Conservation (phyloP, 1,140 invertebrate genomes). For the Danaus melanippus region DNA sequence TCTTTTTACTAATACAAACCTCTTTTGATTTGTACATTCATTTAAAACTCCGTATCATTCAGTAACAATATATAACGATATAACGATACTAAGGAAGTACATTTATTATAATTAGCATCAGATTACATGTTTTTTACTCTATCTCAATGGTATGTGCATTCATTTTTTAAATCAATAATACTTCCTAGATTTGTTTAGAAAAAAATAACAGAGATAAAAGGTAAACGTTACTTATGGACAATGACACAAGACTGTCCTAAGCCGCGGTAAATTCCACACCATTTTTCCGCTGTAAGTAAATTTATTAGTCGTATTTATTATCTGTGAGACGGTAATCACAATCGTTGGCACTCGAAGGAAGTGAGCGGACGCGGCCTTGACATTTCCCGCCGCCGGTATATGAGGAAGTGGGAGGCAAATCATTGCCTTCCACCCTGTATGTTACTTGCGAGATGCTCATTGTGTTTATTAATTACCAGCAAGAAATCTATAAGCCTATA, state of each 20-base stretch:
- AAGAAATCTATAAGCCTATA: neutral
- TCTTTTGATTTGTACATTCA: too few relatives aligned
- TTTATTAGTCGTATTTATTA: conserved; percentile 29
- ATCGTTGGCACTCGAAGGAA: conserved; percentile 39
- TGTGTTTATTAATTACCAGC: neutral
- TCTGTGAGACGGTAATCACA: conserved; percentile 28
- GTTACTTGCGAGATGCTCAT: neutral
- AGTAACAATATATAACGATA: too few relatives aligned
- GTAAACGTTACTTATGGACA: too few relatives aligned
- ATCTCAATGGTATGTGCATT: neutral
- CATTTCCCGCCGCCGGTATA: conserved; percentile 53
- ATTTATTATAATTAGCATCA: too few relatives aligned
- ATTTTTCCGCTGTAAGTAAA: conserved; percentile 28
- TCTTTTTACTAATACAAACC: neutral
- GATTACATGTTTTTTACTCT: too few relatives aligned
- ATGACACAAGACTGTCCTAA: conserved; percentile 9
- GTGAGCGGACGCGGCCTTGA: conserved; percentile 62
- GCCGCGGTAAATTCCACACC: conserved; percentile 23
- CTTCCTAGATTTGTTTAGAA: too few relatives aligned
- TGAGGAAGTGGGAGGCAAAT: conserved; percentile 51
- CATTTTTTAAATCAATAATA: too few relatives aligned
- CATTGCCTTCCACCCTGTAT: conserved; percentile 14
- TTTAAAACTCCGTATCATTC: too few relatives aligned
- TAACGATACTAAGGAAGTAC: too few relatives aligned
- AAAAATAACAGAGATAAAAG: too few relatives aligned